These are phyloP conservation scores for Heliconius hermathena DNA, from an alignment of 1,140 invertebrate genomes.

Conservation along the genomic window DNA sequence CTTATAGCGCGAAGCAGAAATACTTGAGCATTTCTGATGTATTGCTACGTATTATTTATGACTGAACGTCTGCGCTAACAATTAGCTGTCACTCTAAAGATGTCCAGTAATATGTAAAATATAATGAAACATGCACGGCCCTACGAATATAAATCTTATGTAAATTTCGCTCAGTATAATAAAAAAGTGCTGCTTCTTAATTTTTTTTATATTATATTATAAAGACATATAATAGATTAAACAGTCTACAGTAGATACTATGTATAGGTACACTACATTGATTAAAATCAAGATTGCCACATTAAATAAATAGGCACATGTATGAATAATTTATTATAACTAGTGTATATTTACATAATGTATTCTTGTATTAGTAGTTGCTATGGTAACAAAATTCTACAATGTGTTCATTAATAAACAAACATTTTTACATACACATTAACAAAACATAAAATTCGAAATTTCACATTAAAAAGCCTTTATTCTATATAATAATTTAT, in stretches of 20 bases:
- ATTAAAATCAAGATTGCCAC: constrained; percentile 2
- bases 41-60: constrained; percentile 70
- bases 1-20: constrained; percentile 76
- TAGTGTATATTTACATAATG: constrained; percentile 1
- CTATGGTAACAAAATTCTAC: constrained; percentile 9
- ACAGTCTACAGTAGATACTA: neutral
- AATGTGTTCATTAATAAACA: neutral
- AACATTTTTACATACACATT: neutral
- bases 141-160: constrained; percentile 3
- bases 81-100: constrained; percentile 38
- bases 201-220: neutral
- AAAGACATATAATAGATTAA: neutral
- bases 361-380: neutral
- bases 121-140: constrained; percentile 14
- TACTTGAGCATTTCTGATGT: constrained; percentile 71
- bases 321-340: constrained; percentile 5
- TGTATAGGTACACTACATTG: neutral
- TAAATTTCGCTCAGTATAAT: neutral
- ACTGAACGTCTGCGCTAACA: constrained; percentile 50
- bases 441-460: neutral
- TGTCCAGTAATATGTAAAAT: constrained; percentile 7
- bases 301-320: neutral
- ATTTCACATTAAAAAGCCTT: neutral
- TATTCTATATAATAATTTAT: constrained; percentile 24
- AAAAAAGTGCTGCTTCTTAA: neutral